Conservation (phyloP, 2,113 vertebrate genomes). For the Narcine bancroftii region DNA sequence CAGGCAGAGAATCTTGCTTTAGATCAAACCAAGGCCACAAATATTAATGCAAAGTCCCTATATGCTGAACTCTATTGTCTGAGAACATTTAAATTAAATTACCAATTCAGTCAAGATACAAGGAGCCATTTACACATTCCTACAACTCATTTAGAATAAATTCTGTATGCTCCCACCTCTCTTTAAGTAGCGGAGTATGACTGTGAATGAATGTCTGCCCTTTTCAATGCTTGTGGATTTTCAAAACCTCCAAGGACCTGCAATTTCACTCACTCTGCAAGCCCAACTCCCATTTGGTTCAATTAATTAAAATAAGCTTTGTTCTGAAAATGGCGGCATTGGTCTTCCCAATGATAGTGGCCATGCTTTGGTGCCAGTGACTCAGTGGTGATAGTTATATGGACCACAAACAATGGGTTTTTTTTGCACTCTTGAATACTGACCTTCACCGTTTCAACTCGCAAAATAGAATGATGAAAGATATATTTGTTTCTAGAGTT, state of each 20-base stretch:
- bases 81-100: neutral
- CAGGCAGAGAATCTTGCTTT: neutral
- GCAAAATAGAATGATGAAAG: neutral
- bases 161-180: neutral
- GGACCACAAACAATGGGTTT: neutral
- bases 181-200: neutral
- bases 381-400: neutral
- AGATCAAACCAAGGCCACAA: neutral
- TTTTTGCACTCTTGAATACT: neutral
- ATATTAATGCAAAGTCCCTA: neutral
- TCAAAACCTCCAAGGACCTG: neutral
- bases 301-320: neutral
- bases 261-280: neutral
- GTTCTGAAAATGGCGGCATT: neutral
- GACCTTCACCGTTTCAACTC: neutral
- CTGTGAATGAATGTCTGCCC: neutral
- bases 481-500: neutral
- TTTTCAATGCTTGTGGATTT: neutral
- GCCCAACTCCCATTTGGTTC: neutral
- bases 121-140: neutral
- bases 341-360: no score
- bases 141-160: neutral
- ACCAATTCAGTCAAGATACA: neutral
- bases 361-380: no score
- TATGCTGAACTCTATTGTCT: neutral